Base-by-base conservation (phyloP, 1,140 invertebrate species). In the Eumeta japonica region DNA sequence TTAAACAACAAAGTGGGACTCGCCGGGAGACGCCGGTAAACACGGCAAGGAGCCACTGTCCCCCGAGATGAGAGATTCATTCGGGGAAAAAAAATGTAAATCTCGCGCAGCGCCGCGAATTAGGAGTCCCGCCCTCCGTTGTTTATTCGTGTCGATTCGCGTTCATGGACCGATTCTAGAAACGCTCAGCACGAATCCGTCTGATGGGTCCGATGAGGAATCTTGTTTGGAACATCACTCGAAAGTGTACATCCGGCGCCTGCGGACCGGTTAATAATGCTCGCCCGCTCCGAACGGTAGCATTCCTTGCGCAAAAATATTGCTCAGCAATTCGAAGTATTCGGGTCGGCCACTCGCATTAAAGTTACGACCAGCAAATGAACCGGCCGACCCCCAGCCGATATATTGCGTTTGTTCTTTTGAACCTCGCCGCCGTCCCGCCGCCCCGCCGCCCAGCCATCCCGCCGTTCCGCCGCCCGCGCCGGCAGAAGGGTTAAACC, bases 341-440 rank as follows among this genome's bases (percentile, higher is more conserved):
- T 66, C 51, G 58, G 45, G 42, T 46, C 58, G 56, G 62, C 49
- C 47, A 62, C 63, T 65, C 56, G 56, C 58, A 62, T 65, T 65
- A 64, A 67, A 67, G 62, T 68, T 68, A 55, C 56, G 60, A 58
- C 52, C 52, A 51, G 55, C 63, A 70, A 73, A 73, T 73, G 67
- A 73, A 64, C 65, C 59, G 49, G 5, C 20, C 20, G 20, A 24
- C 20, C 20, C n/a, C 20, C 20, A 52, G 33, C 50, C 63, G 53
- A 71, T 70, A 74, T 74, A 74, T 74, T 74, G 70, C 64, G 60
- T 74, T 74, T 74, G 70, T 74, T 74, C 70, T 74, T 74, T 74
- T 74, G 66, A 73, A 59, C 20, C 20, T 24, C 20, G 62, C 62
- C 53, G 53, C 42, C 55, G n/a, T n/a, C n/a, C n/a, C n/a, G n/a